These are phyloP conservation scores for Channa maculata DNA, from an alignment of 2,113 vertebrate genomes.

Conservation along the genomic window DNA sequence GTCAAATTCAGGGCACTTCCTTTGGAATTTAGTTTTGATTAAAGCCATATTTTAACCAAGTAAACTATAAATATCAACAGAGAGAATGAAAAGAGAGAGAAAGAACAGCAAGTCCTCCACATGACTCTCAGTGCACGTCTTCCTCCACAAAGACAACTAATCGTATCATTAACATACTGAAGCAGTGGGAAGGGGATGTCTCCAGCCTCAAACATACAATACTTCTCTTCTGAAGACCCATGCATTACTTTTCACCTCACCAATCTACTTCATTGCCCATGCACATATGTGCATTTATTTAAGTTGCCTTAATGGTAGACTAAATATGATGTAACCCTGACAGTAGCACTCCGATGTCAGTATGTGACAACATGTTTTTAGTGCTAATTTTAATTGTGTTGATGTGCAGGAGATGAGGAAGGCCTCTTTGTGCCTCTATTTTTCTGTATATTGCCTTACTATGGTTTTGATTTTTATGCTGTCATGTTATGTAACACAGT, in stretches of 20 bases:
- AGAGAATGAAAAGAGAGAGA: slow-evolving; percentile 14
- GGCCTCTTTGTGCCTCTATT: not conserved
- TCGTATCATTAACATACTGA: slow-evolving; percentile 70
- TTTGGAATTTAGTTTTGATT: slow-evolving; percentile 63
- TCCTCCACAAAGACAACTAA: slow-evolving; percentile 57
- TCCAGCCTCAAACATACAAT: slow-evolving; percentile 12
- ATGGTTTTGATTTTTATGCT: slow-evolving; percentile 25
- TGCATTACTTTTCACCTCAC: slow-evolving; percentile 11
- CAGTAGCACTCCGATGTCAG: not conserved
- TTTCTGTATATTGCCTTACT: slow-evolving; percentile 10
- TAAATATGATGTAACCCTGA: not conserved
- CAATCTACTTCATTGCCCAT: slow-evolving; percentile 12
- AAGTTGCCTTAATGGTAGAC: not conserved
- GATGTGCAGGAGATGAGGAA: not conserved
- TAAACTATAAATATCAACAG: slow-evolving; percentile 55
- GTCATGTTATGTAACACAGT: slow-evolving; percentile 32
- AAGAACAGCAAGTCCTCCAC: slow-evolving; percentile 34
- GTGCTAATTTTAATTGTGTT: not conserved
- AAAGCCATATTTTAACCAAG: slow-evolving; percentile 56
- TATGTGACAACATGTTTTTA: not conserved
- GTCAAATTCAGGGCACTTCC: slow-evolving; percentile 60
- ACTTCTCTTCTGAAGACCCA: slow-evolving; percentile 15
- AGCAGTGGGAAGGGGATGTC: slow-evolving; percentile 21
- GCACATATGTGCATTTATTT: not conserved
- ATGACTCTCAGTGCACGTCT: slow-evolving; percentile 53